A percentile compares a stretch with the other conserved stretches of the same genome.
Evolutionary conservation across 2,888 invertebrate genomes (phyloP).

Genomic region (Agrotis clavis): DNA sequence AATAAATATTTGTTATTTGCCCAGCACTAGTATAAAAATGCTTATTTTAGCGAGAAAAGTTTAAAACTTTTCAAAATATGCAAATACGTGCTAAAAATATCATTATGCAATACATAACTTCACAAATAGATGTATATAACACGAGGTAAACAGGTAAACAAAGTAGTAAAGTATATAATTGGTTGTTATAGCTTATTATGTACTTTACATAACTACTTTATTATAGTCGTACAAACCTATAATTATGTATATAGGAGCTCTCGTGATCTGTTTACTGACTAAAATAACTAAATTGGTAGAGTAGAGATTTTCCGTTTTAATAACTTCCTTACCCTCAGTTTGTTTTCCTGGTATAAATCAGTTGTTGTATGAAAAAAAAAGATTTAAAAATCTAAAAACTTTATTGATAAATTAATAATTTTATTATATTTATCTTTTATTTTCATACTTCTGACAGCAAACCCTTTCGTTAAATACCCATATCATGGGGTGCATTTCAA

Average conservation of each 20-base stretch:
- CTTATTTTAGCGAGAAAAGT: no score
- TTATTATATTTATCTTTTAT: no score
- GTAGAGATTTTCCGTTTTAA: no score
- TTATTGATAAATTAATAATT: no score
- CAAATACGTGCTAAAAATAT: conserved; percentile 31
- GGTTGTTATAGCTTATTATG: conserved; percentile 30
- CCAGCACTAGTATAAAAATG: no score
- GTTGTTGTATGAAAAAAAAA: neutral
- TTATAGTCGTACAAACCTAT: conserved; percentile 11
- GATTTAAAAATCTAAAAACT: no score
- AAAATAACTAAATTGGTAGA: conserved; percentile 7
- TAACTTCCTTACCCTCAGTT: no score
- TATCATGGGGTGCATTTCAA: no score
- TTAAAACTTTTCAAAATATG: no score
- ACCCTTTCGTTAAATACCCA: no score
- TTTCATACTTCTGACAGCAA: no score
- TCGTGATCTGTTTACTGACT: neutral
- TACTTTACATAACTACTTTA: conserved; percentile 43
- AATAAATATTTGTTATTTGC: no score
- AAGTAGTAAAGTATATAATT: conserved; percentile 43
- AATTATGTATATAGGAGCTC: neutral
- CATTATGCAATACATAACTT: neutral
- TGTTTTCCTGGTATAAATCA: neutral
- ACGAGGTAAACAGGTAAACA: conserved; percentile 46
- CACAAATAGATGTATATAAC: neutral